These are phyloP conservation scores for Sciurus vulgaris DNA, from an alignment of 2,797 vertebrate genomes.

Conservation along the genomic window DNA sequence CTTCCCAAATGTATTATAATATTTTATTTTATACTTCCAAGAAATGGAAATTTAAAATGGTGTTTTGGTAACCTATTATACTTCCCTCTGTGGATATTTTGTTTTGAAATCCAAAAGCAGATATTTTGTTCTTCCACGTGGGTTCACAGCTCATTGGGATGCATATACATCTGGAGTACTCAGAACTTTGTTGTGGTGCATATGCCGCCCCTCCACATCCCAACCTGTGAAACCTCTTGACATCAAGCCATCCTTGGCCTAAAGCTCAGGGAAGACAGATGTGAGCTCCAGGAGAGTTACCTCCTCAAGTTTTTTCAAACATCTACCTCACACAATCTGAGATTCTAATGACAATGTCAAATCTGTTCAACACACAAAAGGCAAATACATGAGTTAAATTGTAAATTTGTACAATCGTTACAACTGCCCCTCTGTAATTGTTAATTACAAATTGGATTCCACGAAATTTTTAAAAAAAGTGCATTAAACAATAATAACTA, in stretches of 20 bases:
- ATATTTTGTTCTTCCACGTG: fast-evolving
- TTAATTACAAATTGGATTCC: neutral
- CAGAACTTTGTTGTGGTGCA: neutral
- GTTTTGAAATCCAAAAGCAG: neutral
- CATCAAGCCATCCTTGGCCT: neutral
- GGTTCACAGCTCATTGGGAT: too few relatives aligned
- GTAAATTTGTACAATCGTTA: neutral
- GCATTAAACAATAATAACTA: neutral
- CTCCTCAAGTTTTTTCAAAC: neutral
- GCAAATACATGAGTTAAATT: neutral
- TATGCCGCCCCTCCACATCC: neutral
- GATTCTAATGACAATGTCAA: too few relatives aligned
- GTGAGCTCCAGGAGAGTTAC: neutral
- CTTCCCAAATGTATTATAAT: neutral
- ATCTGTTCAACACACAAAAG: neutral
- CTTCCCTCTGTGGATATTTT: fast-evolving
- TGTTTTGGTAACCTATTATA: neutral
- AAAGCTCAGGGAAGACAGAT: too few relatives aligned
- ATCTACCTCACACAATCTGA: neutral
- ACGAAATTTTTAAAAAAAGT: neutral
- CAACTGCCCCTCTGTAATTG: neutral
- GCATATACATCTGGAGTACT: fast-evolving
- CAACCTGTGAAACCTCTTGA: neutral
- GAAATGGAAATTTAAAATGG: neutral
- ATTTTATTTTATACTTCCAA: neutral